Percentiles rank a stretch among this genome's conserved stretches.
phyloP scores from a whole-genome alignment of 2,113 vertebrate genomes.

The Petromus typicus region DNA sequence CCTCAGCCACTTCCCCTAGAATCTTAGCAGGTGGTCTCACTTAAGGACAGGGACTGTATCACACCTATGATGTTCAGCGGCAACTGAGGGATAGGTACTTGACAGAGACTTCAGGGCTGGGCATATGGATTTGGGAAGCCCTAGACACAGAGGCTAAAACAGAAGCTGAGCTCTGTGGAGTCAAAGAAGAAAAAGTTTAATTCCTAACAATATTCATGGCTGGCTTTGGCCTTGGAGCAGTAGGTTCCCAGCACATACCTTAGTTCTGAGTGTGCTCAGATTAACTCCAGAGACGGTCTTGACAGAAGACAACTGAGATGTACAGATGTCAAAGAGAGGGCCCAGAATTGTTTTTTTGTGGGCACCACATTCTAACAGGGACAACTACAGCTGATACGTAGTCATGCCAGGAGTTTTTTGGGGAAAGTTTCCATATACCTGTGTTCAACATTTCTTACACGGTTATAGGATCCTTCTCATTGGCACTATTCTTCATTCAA shows the following conservation, averaged over 20 bases:
- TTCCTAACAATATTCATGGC: neutral
- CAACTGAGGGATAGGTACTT: neutral
- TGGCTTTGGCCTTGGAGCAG: neutral
- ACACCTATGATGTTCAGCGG: neutral
- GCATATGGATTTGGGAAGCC: neutral
- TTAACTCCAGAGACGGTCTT: neutral
- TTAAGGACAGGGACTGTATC: neutral
- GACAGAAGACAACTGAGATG: neutral
- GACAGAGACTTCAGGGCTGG: neutral
- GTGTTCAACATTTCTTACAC: neutral
- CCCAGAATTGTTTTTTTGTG: neutral
- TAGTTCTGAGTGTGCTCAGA: neutral
- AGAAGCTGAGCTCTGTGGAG: neutral
- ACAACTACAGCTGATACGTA: neutral
- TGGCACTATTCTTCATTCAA: neutral
- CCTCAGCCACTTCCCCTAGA: neutral
- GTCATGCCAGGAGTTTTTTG: neutral
- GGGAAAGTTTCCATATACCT: fast-evolving
- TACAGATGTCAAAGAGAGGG: neutral
- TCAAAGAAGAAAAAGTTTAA: neutral
- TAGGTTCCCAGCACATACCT: fast-evolving
- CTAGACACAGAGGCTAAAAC: neutral
- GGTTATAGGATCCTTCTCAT: neutral
- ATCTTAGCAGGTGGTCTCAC: neutral
- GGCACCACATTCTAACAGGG: neutral